Percentiles rank a stretch among this genome's conserved stretches.
phyloP scores from a whole-genome alignment of 1,140 invertebrate species.

The Bradysia coprophila region DNA sequence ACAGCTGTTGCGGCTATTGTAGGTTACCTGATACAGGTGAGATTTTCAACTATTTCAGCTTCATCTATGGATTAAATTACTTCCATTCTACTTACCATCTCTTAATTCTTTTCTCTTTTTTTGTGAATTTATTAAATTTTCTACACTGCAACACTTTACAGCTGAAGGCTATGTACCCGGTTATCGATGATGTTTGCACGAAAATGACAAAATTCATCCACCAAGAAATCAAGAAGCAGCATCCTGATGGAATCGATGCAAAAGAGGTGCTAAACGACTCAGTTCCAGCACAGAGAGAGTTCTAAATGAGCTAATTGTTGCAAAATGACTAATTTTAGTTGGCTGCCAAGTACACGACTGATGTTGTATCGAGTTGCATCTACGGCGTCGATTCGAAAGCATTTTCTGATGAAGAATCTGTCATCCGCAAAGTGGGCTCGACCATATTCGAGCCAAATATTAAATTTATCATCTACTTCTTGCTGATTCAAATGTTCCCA shows the following conservation, averaged over 20 bases:
- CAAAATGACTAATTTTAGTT: too few species aligned
- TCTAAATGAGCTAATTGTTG: too few species aligned
- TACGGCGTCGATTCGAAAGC: constrained; percentile 24
- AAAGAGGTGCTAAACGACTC: too few species aligned
- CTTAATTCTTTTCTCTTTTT: too few species aligned
- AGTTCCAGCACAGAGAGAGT: too few species aligned
- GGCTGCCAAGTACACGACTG: constrained; percentile 24
- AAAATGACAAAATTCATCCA: background rate
- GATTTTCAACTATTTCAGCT: constrained; percentile 18
- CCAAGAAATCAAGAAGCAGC: background rate
- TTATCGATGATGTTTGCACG: background rate
- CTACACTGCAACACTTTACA: too few species aligned
- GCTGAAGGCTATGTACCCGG: background rate
- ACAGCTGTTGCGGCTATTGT: too few species aligned
- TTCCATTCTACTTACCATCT: too few species aligned
- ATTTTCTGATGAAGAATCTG: constrained; percentile 11
- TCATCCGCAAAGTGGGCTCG: constrained; percentile 10
- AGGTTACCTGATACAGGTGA: constrained; percentile 25
- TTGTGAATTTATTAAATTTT: too few species aligned
- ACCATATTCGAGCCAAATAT: constrained; percentile 10
- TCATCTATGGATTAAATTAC: background rate
- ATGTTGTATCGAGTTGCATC: constrained; percentile 27
- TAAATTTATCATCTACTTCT: constrained; percentile 8
- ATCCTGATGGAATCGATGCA: background rate
- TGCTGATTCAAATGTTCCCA: constrained; percentile 9